phyloP scores from a whole-genome alignment of 2,797 vertebrate genomes.

The Florisuga fusca region DNA sequence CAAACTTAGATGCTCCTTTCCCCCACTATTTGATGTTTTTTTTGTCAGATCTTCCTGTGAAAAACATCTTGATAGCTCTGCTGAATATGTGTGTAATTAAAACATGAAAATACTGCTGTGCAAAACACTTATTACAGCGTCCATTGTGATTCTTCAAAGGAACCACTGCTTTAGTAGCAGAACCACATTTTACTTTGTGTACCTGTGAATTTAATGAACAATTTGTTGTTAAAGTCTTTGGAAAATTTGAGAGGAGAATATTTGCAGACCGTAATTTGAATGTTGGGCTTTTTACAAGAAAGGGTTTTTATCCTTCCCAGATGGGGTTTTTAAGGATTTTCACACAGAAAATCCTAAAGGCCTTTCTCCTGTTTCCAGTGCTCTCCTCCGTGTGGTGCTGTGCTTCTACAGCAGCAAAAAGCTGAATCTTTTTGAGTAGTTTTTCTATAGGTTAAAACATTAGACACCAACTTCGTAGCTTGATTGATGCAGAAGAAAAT shows the following conservation, averaged over 20 bases:
- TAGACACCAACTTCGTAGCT: neutral
- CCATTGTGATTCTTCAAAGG: neutral
- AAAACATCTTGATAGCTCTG: neutral
- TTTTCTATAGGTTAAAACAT: neutral
- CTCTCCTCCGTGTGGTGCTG: slow-evolving; percentile 69
- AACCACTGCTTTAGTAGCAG: slow-evolving; percentile 2
- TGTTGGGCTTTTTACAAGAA: neutral
- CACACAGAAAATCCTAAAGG: neutral
- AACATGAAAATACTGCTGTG: neutral
- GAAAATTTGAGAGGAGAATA: neutral
- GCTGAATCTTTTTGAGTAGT: neutral
- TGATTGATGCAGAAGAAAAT: slow-evolving; percentile 24
- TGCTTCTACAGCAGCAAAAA: slow-evolving; percentile 27
- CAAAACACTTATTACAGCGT: neutral
- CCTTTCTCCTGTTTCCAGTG: neutral
- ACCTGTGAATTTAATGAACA: slow-evolving; percentile 12
- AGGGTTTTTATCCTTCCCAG: neutral
- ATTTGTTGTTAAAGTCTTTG: slow-evolving; percentile 26
- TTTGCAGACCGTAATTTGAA: neutral
- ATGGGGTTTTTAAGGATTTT: neutral
- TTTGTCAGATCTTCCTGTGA: neutral
- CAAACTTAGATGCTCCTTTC: neutral
- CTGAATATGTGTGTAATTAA: neutral
- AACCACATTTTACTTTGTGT: neutral
- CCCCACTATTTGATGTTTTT: neutral